Evolutionary conservation across 2,113 vertebrate species (phyloP), one percentile per base, ranked within the genome.

Genomic region (Egretta garzetta): DNA sequence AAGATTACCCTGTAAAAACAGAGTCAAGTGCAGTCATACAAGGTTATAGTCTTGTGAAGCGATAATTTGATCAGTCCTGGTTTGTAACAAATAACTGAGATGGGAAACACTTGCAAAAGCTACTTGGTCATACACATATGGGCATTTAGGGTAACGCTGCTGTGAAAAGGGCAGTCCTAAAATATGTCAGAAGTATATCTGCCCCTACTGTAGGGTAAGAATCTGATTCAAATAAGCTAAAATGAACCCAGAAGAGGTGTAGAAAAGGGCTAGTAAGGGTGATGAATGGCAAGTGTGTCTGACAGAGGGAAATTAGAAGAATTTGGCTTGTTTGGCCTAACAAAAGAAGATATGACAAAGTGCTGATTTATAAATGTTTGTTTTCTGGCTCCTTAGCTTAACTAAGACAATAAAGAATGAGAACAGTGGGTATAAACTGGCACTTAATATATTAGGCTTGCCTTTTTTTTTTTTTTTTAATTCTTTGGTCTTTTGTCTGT

Each of bases 111-210:
- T 39, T 75, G 24, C 5, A 16, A 50, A 75, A 80, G 56, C 45
- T 49, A 0, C 67, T 67, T 86, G 53, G 30, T 75, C 7, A 5
- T 28, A 35, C 3, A 5, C 0, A 0, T n/a, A 5, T 14, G 39
- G 83, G 37, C 52, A 3, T 28, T 71, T 67, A 58, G n/a, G 52
- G 17, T 62, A 28, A 35, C 15, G 26, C 37, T 76, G 62, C 53
- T 82, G 22, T 21, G 74, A 75, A 41, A 64, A 67, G 22, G 37
- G 26, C 13, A 16, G 0, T 24, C 8, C 58, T 80, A 15, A 68
- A 76, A 52, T 20, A 27, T 2, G 6, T 22, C 28, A 22, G 63
- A 50, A 32, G 2, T 13, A 9, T 72, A 3, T 19, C 2, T 59
- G 12, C 35, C 41, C 10, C 22, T 41, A 28, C 9, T 37, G 14